phyloP scores from a whole-genome alignment of 35 echinoderm and acorn worm genomes.

The Lytechinus pictus region DNA sequence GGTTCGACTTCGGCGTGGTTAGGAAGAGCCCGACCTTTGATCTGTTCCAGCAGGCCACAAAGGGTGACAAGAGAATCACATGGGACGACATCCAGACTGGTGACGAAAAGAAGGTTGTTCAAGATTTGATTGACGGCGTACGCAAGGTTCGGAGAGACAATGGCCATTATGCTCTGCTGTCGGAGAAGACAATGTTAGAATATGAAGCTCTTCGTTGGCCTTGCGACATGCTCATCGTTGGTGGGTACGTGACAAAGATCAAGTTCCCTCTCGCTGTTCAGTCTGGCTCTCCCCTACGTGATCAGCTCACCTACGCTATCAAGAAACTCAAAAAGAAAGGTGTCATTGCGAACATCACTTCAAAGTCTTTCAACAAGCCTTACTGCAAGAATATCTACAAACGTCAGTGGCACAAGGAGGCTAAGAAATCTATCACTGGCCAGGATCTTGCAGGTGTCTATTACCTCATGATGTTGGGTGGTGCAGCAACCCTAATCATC shows the following conservation, averaged over 20 bases:
- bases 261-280: slow-evolving; percentile 76
- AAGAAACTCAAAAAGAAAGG: slow-evolving; percentile 59
- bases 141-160: slow-evolving; percentile 71
- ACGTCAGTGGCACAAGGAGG: slow-evolving; percentile 73
- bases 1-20: slow-evolving; percentile 74
- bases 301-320: slow-evolving; percentile 86
- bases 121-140: slow-evolving; percentile 65
- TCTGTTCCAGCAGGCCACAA: slow-evolving; percentile 61
- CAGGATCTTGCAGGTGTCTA: slow-evolving; percentile 81
- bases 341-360: slow-evolving; percentile 60
- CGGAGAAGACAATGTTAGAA: slow-evolving; percentile 66
- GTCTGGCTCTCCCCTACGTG: slow-evolving; percentile 86
- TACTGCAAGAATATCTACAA: slow-evolving; percentile 63
- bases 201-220: slow-evolving; percentile 68
- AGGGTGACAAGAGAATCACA: slow-evolving; percentile 55
- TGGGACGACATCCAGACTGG: slow-evolving; percentile 64
- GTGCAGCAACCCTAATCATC: slow-evolving; percentile 68
- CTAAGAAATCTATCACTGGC: slow-evolving; percentile 70
- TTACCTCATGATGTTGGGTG: slow-evolving; percentile 77
- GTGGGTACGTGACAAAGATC: slow-evolving; percentile 63
- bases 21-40: slow-evolving; percentile 73
- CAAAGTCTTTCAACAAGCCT: slow-evolving; percentile 36
- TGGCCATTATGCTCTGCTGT: slow-evolving; percentile 77
- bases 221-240: slow-evolving; percentile 71
- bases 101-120: slow-evolving; percentile 63